phyloP scores from a whole-genome alignment of 2,797 vertebrate species.

The Psittacula echo region DNA sequence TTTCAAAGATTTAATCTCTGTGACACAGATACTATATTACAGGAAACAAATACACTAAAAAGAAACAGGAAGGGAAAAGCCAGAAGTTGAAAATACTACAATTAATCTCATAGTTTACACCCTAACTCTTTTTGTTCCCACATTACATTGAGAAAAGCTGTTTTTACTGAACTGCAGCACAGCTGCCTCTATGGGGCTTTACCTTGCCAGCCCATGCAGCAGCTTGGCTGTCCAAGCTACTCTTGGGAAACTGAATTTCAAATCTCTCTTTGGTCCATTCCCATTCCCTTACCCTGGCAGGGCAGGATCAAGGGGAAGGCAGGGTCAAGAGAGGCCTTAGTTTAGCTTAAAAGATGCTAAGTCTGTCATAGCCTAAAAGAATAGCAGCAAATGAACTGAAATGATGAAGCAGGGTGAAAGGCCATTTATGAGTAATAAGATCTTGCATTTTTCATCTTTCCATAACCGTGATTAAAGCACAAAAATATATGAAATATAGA shows the following conservation, averaged over 20 bases:
- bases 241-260: not conserved
- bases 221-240: not conserved
- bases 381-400: not conserved
- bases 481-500: not conserved
- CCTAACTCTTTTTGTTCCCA: not conserved
- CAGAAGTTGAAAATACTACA: not conserved
- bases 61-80: not conserved
- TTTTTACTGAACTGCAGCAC: rapidly evolving
- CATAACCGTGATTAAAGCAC: conserved; percentile 1
- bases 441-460: conserved; percentile 7
- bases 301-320: not conserved
- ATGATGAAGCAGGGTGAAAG: not conserved
- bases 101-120: not conserved
- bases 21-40: not conserved
- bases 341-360: not conserved
- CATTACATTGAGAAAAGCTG: not conserved
- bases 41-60: not conserved
- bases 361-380: not conserved
- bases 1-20: not conserved
- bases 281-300: not conserved
- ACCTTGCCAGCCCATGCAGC: not conserved
- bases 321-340: not conserved
- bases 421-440: not conserved
- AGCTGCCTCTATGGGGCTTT: not conserved
- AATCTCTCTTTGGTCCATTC: not conserved